These are phyloP conservation scores for Eriosoma lanigerum DNA, from an alignment of 1,140 invertebrate genomes.

Conservation along the genomic window DNA sequence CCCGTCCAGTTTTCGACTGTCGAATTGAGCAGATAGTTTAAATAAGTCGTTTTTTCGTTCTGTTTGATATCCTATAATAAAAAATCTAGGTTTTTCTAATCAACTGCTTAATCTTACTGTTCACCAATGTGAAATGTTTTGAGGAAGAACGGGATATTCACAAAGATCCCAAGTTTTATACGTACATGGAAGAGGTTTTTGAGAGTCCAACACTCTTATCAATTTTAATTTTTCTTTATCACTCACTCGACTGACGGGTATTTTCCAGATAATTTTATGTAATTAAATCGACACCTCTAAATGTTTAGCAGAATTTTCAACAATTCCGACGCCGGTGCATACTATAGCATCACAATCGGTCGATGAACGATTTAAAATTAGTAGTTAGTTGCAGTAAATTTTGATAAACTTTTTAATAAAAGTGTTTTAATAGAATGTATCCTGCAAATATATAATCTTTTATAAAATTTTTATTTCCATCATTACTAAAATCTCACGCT, in stretches of 20 bases:
- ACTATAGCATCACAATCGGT: slow-evolving; percentile 54
- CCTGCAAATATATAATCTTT: slow-evolving; percentile 56
- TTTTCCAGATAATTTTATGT: slow-evolving; percentile 55
- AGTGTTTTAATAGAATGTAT: slow-evolving; percentile 57
- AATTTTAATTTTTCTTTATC: slow-evolving; percentile 53
- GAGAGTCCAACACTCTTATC: slow-evolving; percentile 53
- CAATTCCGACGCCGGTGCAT: background rate
- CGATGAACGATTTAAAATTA: slow-evolving; percentile 58
- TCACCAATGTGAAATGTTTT: slow-evolving; percentile 55
- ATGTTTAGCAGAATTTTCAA: slow-evolving; percentile 14
- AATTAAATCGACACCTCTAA: slow-evolving; percentile 39
- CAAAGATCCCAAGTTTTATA: slow-evolving; percentile 57
- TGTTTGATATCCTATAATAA: slow-evolving; percentile 55
- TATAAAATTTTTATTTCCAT: slow-evolving; percentile 17
- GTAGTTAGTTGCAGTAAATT: slow-evolving; percentile 60
- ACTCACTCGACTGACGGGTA: slow-evolving; percentile 54
- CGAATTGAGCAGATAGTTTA: slow-evolving; percentile 53
- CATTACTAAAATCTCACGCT: slow-evolving; percentile 54
- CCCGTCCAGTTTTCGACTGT: no score
- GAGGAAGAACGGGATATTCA: slow-evolving; percentile 21
- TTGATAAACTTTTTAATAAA: slow-evolving; percentile 60
- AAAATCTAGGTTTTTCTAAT: slow-evolving; percentile 56
- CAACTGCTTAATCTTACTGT: slow-evolving; percentile 56
- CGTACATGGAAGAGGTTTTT: slow-evolving; percentile 55
- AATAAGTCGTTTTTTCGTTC: slow-evolving; percentile 2